Conservation (phyloP, 2,888 invertebrate genomes). For the Pecten maximus region DNA sequence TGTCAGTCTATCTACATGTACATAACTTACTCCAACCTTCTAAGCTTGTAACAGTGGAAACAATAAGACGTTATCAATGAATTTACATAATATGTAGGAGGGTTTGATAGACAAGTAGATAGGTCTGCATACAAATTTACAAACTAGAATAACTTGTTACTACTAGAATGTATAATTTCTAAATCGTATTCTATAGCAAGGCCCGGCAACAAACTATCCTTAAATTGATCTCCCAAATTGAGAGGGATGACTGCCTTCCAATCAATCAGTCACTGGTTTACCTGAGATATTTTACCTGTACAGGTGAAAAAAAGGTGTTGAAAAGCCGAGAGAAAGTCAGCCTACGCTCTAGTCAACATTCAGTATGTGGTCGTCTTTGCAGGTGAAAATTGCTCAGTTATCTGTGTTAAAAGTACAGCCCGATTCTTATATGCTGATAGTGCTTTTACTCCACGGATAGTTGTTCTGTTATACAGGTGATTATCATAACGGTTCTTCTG, state of each 20-base stretch:
- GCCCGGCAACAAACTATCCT: neutral
- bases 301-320: slow-evolving; percentile 31
- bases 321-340: neutral
- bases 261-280: neutral
- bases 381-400: neutral
- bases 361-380: neutral
- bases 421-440: no score
- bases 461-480: neutral
- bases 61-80: neutral
- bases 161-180: slow-evolving; percentile 25
- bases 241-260: neutral
- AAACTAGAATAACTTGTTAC: neutral
- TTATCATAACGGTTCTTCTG: no score
- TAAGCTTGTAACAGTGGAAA: neutral
- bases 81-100: neutral
- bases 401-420: neutral
- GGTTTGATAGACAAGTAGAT: neutral
- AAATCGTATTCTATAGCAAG: neutral
- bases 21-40: neutral
- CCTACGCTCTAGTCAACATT: neutral
- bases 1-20: no score
- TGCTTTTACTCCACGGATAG: neutral
- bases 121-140: neutral
- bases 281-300: neutral
- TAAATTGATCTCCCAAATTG: neutral